Percentiles rank a stretch among this genome's conserved stretches.
These are phyloP conservation scores for Myathropa florea DNA, from an alignment of 2,888 invertebrate species.

Conservation along the genomic window DNA sequence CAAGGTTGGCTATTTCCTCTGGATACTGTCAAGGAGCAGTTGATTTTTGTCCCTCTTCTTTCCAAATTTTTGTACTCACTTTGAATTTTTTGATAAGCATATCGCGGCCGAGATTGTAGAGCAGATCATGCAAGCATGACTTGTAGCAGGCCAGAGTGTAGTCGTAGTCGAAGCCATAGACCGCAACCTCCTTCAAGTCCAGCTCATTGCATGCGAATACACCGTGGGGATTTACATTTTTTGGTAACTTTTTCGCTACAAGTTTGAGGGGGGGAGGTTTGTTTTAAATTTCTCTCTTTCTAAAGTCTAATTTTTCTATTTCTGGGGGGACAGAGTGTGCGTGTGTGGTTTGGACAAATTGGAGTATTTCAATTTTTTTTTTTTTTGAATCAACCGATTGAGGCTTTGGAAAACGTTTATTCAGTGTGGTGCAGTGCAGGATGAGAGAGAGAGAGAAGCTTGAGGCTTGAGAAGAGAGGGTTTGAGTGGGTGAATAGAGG, in stretches of 20 bases:
- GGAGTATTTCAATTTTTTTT: too few species aligned
- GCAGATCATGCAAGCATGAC: slow-evolving; percentile 91
- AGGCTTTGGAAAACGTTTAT: too few species aligned
- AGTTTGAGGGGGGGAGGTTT: neutral
- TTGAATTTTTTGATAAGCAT: slow-evolving; percentile 92
- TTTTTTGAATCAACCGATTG: too few species aligned
- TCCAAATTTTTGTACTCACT: slow-evolving; percentile 81
- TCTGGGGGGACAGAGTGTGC: too few species aligned
- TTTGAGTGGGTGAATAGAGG: too few species aligned
- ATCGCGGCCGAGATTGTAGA: slow-evolving; percentile 94
- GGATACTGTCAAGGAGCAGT: slow-evolving; percentile 88
- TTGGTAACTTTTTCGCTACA: slow-evolving; percentile 92
- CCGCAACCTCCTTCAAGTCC: slow-evolving; percentile 93
- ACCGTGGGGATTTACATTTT: slow-evolving; percentile 91
- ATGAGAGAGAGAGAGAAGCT: too few species aligned
- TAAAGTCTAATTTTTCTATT: too few species aligned
- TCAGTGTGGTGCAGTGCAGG: too few species aligned
- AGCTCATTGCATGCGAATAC: slow-evolving; percentile 99
- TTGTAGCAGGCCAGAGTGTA: slow-evolving; percentile 98
- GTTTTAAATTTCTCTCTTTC: neutral
- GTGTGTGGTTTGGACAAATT: too few species aligned
- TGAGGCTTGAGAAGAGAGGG: too few species aligned
- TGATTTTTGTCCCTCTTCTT: neutral
- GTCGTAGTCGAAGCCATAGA: slow-evolving; percentile 99
- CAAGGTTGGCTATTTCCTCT: slow-evolving; percentile 88